Base-by-base conservation (phyloP, 2,888 invertebrate species). In the Acleris emargana region DNA sequence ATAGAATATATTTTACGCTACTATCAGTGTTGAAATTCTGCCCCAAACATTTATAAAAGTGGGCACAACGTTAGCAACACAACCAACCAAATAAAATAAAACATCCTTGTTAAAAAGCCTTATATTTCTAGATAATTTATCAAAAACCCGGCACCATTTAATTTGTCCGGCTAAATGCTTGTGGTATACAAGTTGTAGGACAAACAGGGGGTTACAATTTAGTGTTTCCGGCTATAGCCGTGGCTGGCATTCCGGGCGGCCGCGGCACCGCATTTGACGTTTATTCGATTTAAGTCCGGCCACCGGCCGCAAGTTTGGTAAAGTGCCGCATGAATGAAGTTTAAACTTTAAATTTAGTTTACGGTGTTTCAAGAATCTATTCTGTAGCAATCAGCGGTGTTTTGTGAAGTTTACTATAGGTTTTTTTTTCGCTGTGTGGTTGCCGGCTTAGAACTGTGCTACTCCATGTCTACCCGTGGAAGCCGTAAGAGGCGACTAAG, bases 251-350 rank as follows among this genome's bases (percentile, higher is more conserved):
- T 64, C 67, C 69, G 55, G 42, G 58, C 54, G 70, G 64, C 61
- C 47, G 60, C 43, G 58, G 42, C 74, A 75, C 83, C 82, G 78
- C 83, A 81, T 85, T 80, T 87, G 87, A 89, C 87, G 81, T 86
- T 87, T 83, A 89, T 89, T 89, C 85, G 83, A 87, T 88, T 88
- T 85, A 83, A 84, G 83, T 79, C 82, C 79, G 68, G 71, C 76
- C 69, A 67, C 68, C 75, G 72, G 61, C 76, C 74, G 69, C 79
- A 76, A 82, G 80, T 83, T 82, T 73, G 73, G 75, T 76, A 76
- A 81, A 86, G 79, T 79, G 80, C 73, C 78, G 75, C 77, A 78
- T 81, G 81, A 85, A 86, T 86, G 83, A 82, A 87, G 83, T 86
- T 83, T 75, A 72, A 78, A 78, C 76, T 80, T 77, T 80, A 79